Evolutionary conservation across 2,113 vertebrate species (phyloP).

Genomic region (Hepsetus odoe): DNA sequence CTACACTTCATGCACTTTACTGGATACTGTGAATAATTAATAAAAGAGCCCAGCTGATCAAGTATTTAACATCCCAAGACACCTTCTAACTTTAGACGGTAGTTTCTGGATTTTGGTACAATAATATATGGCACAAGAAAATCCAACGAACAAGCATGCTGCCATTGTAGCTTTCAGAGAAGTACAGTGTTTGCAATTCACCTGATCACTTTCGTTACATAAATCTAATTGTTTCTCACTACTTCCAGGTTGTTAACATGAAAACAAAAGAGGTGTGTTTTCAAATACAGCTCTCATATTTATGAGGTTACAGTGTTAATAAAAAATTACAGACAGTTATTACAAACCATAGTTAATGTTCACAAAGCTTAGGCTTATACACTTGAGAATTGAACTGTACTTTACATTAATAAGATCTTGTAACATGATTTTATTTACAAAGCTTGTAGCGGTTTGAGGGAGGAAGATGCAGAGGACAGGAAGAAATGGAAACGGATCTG

Average conservation of each 20-base stretch:
- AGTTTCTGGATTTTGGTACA: background rate
- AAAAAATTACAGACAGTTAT: conserved; percentile 2
- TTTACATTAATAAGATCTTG: no score
- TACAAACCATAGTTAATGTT: conserved; percentile 2
- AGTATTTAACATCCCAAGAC: conserved; percentile 12
- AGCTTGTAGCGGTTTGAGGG: no score
- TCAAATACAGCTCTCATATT: no score
- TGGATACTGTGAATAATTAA: conserved; percentile 23
- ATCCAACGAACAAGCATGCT: background rate
- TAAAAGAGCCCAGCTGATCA: conserved; percentile 11
- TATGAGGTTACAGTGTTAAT: background rate
- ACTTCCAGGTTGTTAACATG: no score
- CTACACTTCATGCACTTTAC: conserved; percentile 27
- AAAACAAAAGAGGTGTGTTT: no score
- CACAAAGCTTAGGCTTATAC: background rate
- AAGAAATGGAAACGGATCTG: no score
- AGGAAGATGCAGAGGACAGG: no score
- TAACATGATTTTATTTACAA: no score
- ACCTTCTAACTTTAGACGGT: background rate
- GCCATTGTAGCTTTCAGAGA: background rate
- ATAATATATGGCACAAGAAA: background rate
- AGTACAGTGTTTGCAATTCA: no score
- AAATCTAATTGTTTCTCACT: no score
- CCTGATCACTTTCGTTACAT: no score
- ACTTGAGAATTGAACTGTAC: conserved; percentile 16